Percentiles rank a stretch among this genome's conserved stretches.
Evolutionary conservation across 2,888 invertebrate genomes (phyloP).

Genomic region (Apotomis betuletana): DNA sequence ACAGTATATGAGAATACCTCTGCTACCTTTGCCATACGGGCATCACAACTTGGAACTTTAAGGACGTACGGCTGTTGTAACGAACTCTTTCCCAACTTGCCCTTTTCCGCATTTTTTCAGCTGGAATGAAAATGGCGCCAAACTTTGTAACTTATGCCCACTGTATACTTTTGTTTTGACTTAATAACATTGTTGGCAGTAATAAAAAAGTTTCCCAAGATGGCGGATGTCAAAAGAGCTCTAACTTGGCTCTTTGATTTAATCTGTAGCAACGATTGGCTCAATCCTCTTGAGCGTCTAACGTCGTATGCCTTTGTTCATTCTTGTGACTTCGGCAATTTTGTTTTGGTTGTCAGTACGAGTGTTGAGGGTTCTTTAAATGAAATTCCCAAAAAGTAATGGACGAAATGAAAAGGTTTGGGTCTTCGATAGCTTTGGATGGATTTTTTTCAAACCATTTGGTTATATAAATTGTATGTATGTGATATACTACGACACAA

Average conservation of each 20-base stretch:
- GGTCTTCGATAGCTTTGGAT: neutral
- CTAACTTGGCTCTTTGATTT: slow-evolving; percentile 22
- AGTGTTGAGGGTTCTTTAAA: slow-evolving; percentile 10
- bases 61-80: neutral
- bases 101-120: slow-evolving; percentile 17
- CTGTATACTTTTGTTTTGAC: slow-evolving; percentile 18
- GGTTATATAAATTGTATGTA: neutral
- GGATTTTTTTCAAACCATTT: too few relatives aligned
- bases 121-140: neutral
- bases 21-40: neutral
- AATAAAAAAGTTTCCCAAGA: slow-evolving; percentile 32
- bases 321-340: slow-evolving; percentile 9
- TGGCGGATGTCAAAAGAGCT: slow-evolving; percentile 19
- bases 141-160: slow-evolving; percentile 17
- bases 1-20: too few relatives aligned
- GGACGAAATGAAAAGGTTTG: neutral
- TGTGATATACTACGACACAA: too few relatives aligned
- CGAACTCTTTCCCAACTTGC: slow-evolving; percentile 4
- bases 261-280: slow-evolving; percentile 28
- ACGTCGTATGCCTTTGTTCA: neutral
- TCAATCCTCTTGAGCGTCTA: slow-evolving; percentile 4
- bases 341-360: slow-evolving; percentile 19
- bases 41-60: slow-evolving; percentile 20
- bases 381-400: neutral
- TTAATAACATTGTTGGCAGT: slow-evolving; percentile 15